phyloP scores from a whole-genome alignment of 2,113 vertebrate species.

The Tinamus guttatus region DNA sequence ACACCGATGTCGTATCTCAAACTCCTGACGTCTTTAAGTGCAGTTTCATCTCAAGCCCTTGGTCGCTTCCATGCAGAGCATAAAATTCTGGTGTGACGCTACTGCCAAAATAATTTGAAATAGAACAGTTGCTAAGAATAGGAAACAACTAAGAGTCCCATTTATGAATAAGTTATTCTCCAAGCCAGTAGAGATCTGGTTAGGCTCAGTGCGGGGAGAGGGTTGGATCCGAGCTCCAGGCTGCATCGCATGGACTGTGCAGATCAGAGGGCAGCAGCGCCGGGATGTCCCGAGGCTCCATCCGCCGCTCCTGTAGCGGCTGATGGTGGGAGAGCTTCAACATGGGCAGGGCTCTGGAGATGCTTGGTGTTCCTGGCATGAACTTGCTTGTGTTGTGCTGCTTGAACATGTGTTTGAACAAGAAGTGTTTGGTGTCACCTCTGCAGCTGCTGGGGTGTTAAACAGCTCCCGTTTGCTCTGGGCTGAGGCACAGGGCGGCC shows the following conservation, averaged over 20 bases:
- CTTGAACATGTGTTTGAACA: no score
- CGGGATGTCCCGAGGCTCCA: background rate
- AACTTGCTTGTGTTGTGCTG: no score
- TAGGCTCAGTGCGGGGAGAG: background rate
- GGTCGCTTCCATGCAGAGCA: background rate
- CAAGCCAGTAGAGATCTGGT: background rate
- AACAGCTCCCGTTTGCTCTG: conserved; percentile 6
- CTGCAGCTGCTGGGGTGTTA: background rate
- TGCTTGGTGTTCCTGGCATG: background rate
- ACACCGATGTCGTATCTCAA: background rate
- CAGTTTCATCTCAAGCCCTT: background rate
- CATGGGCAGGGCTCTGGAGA: accelerated
- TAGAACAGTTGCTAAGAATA: conserved; percentile 35
- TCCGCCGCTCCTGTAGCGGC: background rate
- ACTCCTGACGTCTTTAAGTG: background rate
- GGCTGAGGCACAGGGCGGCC: background rate
- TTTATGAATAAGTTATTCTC: conserved; percentile 19
- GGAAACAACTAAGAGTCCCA: background rate
- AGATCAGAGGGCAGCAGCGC: background rate
- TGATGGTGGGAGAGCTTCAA: background rate
- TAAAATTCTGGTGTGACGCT: background rate
- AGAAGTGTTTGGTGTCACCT: background rate
- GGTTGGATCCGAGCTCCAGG: background rate
- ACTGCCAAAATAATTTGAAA: conserved; percentile 46
- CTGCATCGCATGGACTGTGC: background rate